Evolutionary conservation across 2,113 vertebrate genomes (phyloP).

Genomic region (Merops nubicus): DNA sequence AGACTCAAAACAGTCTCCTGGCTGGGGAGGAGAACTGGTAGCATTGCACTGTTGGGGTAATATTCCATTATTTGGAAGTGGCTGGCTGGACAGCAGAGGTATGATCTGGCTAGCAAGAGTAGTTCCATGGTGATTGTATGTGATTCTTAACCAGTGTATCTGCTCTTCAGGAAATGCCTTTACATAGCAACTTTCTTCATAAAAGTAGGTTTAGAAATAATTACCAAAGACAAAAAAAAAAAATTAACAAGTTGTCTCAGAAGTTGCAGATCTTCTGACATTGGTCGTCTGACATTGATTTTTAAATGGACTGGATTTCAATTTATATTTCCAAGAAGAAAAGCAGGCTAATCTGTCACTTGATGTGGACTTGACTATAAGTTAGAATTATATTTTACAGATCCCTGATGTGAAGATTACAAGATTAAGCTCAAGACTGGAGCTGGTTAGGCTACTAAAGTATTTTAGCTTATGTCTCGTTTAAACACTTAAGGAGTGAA

Average conservation of each 20-base stretch:
- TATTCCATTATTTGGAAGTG: not conserved
- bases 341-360: not conserved
- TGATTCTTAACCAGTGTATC: not conserved
- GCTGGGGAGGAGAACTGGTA: not conserved
- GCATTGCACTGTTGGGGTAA: not conserved
- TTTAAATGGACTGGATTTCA: not conserved
- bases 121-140: rapidly evolving
- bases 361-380: not conserved
- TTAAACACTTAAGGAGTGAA: not conserved
- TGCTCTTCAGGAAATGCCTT: not conserved
- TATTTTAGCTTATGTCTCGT: not conserved
- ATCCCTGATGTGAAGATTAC: not conserved
- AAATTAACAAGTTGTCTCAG: not conserved
- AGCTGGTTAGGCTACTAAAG: not conserved
- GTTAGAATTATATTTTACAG: not conserved
- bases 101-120: not conserved
- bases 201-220: not conserved
- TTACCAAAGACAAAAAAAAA: not conserved
- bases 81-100: not conserved
- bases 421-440: not conserved
- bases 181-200: not conserved
- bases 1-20: not conserved
- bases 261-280: not conserved
- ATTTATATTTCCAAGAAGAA: not conserved
- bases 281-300: not conserved